Percentiles rank a stretch among this genome's conserved stretches.
Evolutionary conservation across 2,113 vertebrate genomes (phyloP).

Genomic region (Laticauda laticaudata): DNA sequence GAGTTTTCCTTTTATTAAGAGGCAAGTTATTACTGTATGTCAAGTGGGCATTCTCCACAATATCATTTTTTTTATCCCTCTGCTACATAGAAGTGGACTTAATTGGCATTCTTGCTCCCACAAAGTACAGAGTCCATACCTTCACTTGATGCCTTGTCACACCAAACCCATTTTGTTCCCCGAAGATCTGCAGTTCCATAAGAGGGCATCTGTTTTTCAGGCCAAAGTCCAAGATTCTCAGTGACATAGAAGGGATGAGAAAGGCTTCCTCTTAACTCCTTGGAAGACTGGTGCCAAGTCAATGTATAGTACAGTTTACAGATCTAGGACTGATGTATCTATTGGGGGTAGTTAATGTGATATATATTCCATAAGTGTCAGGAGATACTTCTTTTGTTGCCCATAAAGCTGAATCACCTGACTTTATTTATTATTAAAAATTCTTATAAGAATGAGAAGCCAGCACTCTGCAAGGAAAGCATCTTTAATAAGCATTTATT

Average conservation of each 20-base stretch:
- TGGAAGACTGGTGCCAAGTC: not conserved
- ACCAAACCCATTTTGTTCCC: not conserved
- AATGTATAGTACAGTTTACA: not conserved
- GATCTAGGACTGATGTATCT: not conserved
- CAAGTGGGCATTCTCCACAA: not conserved
- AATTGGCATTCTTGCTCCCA: too few relatives aligned
- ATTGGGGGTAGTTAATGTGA: not conserved
- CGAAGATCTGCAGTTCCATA: not conserved
- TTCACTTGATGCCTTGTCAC: not conserved
- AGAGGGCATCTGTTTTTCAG: not conserved
- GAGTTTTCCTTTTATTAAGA: slow-evolving; percentile 23
- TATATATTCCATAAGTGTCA: not conserved
- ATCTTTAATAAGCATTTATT: not conserved
- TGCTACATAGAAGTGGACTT: fast-evolving
- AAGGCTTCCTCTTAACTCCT: not conserved
- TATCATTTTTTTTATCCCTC: fast-evolving
- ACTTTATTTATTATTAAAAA: not conserved
- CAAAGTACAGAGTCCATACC: not conserved
- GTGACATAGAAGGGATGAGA: not conserved
- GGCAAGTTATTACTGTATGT: not conserved
- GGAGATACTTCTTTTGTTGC: not conserved
- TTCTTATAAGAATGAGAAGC: not conserved
- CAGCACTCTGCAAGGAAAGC: not conserved
- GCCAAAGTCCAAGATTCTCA: not conserved
- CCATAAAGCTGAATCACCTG: not conserved